These are phyloP conservation scores for Festucalex cinctus DNA, from an alignment of 2,113 vertebrate genomes.

Conservation along the genomic window DNA sequence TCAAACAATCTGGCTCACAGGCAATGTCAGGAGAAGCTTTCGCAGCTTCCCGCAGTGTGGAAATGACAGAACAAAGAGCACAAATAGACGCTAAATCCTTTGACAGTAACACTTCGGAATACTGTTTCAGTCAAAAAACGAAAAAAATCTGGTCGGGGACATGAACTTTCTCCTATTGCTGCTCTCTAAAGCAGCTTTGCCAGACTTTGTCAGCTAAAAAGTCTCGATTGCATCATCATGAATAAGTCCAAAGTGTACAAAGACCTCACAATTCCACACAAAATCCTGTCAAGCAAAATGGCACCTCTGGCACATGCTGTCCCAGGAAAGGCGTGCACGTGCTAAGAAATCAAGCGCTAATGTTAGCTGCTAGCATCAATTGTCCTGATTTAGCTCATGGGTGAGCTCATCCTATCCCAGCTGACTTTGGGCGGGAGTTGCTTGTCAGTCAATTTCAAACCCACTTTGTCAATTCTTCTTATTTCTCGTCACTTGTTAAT, in stretches of 20 bases:
- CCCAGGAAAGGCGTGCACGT: neutral
- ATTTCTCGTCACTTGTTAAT: no score
- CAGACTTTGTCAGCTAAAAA: neutral
- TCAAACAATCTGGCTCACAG: constrained; percentile 55
- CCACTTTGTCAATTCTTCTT: no score
- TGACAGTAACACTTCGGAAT: constrained; percentile 21
- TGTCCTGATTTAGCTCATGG: neutral
- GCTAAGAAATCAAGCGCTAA: neutral
- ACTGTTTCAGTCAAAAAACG: constrained; percentile 8
- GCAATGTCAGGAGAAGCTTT: constrained; percentile 38
- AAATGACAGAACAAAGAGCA: constrained; percentile 33
- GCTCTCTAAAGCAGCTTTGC: neutral
- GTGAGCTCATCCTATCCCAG: no score
- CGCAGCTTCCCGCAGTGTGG: constrained; percentile 26
- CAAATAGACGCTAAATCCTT: constrained; percentile 32
- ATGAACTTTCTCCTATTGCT: constrained; percentile 18
- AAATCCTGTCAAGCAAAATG: neutral
- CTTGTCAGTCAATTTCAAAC: no score
- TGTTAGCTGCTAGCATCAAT: neutral
- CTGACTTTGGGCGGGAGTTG: no score
- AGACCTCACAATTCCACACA: neutral
- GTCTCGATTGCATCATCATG: constrained; percentile 11
- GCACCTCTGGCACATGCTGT: neutral
- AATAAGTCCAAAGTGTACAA: constrained; percentile 12
- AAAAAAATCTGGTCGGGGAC: constrained; percentile 22